These are phyloP conservation scores for Drosophila dives DNA, from an alignment of 2,888 invertebrate species.

Conservation along the genomic window DNA sequence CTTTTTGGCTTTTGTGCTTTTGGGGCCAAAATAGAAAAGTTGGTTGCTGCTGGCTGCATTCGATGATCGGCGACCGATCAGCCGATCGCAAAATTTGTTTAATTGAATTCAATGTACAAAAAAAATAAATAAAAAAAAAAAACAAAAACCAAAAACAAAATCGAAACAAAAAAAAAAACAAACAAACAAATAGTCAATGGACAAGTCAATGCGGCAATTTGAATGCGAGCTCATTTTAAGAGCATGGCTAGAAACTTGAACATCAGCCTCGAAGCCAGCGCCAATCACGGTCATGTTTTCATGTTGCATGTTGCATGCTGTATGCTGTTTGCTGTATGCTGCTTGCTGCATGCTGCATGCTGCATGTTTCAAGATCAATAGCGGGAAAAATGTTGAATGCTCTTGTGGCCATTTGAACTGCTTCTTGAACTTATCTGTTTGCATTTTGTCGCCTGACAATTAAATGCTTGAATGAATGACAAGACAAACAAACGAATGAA, in stretches of 20 bases:
- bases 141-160: constrained; percentile 2
- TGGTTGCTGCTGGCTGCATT: constrained; percentile 40
- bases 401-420: constrained; percentile 60
- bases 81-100: constrained; percentile 69
- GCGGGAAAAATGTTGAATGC: constrained; percentile 58
- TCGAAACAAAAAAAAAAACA: constrained; percentile 5
- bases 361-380: constrained; percentile 62
- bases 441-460: constrained; percentile 78
- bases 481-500: constrained; percentile 57
- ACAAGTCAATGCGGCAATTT: constrained; percentile 76
- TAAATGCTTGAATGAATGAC: constrained; percentile 77
- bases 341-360: constrained; percentile 44
- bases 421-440: constrained; percentile 74
- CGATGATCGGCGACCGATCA: constrained; percentile 61
- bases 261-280: constrained; percentile 26
- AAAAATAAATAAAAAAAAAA: neutral
- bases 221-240: constrained; percentile 75
- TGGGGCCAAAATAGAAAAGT: constrained; percentile 77
- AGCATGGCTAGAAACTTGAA: constrained; percentile 36
- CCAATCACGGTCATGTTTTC: constrained; percentile 65
- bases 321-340: constrained; percentile 31
- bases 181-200: constrained; percentile 56
- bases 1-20: constrained; percentile 37
- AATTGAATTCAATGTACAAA: constrained; percentile 72
- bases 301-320: constrained; percentile 56